Evolutionary conservation across 1,140 invertebrate species (phyloP).

Genomic region (Bradynema listronoti): DNA sequence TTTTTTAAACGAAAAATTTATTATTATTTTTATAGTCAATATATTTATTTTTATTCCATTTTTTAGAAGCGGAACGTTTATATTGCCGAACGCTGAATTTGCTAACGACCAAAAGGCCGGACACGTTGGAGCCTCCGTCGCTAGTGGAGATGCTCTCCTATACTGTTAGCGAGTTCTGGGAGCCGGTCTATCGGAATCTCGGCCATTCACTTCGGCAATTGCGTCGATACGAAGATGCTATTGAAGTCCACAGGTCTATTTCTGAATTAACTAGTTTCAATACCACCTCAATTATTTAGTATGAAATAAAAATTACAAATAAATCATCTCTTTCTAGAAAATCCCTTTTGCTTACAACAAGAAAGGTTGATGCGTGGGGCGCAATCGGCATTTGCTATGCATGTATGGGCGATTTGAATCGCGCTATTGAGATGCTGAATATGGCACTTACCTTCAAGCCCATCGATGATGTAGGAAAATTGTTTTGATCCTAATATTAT

Average conservation of each 20-base stretch:
- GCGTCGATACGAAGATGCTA: constrained; percentile 35
- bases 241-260: constrained; percentile 31
- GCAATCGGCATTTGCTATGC: constrained; percentile 38
- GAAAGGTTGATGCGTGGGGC: constrained; percentile 35
- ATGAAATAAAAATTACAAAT: neutral
- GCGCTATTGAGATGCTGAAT: constrained; percentile 36
- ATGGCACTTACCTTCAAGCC: constrained; percentile 39
- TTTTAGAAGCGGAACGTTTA: constrained; percentile 32
- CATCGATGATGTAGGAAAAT: constrained; percentile 27
- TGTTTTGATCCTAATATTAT: too few species aligned
- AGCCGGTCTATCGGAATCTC: constrained; percentile 43
- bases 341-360: constrained; percentile 20
- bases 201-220: constrained; percentile 40
- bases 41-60: neutral
- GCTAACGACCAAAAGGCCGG: constrained; percentile 11
- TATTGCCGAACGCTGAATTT: constrained; percentile 16
- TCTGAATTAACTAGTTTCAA: neutral
- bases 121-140: neutral
- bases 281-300: neutral
- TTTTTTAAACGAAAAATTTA: too few species aligned
- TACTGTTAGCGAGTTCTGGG: constrained; percentile 42
- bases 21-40: constrained; percentile 11
- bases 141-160: neutral
- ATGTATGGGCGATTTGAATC: constrained; percentile 19
- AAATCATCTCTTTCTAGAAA: constrained; percentile 10